Evolutionary conservation across 1,140 invertebrate species (phyloP), one percentile per base, ranked within the genome.

Genomic region (Calosoma granatense): DNA sequence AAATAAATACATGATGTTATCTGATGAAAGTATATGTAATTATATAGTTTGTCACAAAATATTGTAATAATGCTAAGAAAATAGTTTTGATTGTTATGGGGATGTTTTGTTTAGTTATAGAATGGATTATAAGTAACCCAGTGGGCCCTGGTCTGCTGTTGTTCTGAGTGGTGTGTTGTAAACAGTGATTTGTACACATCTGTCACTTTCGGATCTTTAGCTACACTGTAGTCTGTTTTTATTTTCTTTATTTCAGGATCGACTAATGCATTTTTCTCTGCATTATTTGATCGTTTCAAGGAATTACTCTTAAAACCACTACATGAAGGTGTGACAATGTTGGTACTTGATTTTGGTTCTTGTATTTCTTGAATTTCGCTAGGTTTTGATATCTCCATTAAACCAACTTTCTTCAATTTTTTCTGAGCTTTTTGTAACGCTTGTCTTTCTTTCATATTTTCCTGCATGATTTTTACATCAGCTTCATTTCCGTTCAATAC

Each of bases 101-200:
- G n/a, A n/a, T n/a, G n/a, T 36, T 36, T 36, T 36, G 26, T 59
- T 80, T 77, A 95, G 80, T 93, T 94, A 74, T 94, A 97, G 69
- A 94, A 90, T 53, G 94, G 94, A 81, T 98, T 98, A 70, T 93
- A 97, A 3, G 95, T 97, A 54, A 98, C 84, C 96, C 96, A 99
- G 71, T 98, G 94, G 2, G 92, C 92, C 67, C 86, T 85, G 23
- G 85, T 80, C 70, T 97, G 91, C 52, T 87, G 82, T 65, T 88
- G 80, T 22, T 94, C 94, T 51, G 81, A 85, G 67, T 91, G 82
- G 70, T 94, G 91, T 14, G 85, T 82, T 0, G 94, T 98, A 66
- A 98, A 99, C 19, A 99, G 72, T 19, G 94, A 97, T 73, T 98
- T 99, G 67, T 89, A 95, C 0, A 94, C 92, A 71, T 92, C 86